These are phyloP conservation scores for Pelecanus crispus DNA, from an alignment of 2,113 vertebrate species.

Conservation along the genomic window DNA sequence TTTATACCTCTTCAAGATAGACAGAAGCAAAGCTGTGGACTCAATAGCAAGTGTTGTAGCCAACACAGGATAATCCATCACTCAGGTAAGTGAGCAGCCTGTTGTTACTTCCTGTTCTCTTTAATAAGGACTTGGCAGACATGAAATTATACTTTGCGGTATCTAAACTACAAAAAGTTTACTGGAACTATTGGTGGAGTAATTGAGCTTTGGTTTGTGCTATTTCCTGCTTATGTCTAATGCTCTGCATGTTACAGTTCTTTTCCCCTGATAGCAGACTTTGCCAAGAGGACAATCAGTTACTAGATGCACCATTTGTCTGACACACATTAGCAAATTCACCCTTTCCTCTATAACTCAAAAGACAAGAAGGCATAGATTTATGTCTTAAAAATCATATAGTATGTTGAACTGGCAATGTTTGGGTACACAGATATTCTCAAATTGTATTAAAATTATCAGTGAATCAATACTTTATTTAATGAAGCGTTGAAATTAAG, in stretches of 20 bases:
- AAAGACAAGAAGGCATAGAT: neutral
- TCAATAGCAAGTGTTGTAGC: neutral
- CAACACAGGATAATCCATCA: neutral
- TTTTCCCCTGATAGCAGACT: neutral
- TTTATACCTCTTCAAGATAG: neutral
- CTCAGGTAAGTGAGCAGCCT: neutral
- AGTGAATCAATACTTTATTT: neutral
- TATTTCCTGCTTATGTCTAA: neutral
- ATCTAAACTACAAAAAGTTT: neutral
- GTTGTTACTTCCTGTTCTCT: neutral
- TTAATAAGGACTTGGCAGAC: neutral
- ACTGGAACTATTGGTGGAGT: neutral
- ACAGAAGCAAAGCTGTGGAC: neutral
- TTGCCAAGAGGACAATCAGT: neutral
- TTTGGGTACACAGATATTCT: neutral
- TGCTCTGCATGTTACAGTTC: neutral
- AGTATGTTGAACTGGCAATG: neutral
- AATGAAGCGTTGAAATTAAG: neutral
- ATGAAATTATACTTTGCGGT: neutral
- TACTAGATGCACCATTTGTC: neutral
- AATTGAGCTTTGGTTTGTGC: neutral
- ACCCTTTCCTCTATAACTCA: neutral
- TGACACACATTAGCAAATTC: neutral
- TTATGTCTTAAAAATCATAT: neutral
- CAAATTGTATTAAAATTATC: neutral